Evolutionary conservation across 2,888 invertebrate genomes (phyloP), one percentile per base, ranked within the genome.

Genomic region (Athalia circularis): DNA sequence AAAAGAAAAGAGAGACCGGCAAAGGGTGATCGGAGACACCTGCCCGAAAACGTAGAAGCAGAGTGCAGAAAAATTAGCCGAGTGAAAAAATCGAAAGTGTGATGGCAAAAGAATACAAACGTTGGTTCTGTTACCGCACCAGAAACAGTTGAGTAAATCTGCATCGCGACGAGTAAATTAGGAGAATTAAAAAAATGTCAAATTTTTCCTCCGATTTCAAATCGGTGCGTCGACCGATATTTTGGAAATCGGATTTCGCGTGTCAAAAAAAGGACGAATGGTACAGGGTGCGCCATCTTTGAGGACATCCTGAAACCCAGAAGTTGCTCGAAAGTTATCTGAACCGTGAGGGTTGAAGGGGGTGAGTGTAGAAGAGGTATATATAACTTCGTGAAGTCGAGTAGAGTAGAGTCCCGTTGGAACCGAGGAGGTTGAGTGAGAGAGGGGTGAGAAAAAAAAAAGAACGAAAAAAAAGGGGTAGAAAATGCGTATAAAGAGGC

Each of bases 251-350:
- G 54, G 52, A 54, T 68, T 50, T 50, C 29, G 7, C n/a, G 5
- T 29, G 3, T 11, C 29, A 29, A 15, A 29, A 29, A 47, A 72
- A 45, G 72, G 57, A 59, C 59, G 59, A 72, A 72, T 52, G 57
- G 59, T 50, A 57, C 72, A 59, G 13, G 7, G 72, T 47, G 72
- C 72, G 72, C 72, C 72, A 72, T 72, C 72, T 72, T 47, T n/a
- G 47, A 59, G 72, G 13, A 47, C 29, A 72, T 47, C 57, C 13
- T 15, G 8, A 57, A 57, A 72, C 72, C 72, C 72, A 7, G 50
- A 68, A 43, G 45, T 57, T 59, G 29, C 13, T 45, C 15, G n/a
- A 52, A 45, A 45, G 13, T 59, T 4, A 59, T 47, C n/a, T 68
- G 11, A 68, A 29, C 54, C 52, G 68, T 52, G 52, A 52, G 52